Conservation (phyloP, 2,113 vertebrate species). For the Sylvietta virens region DNA sequence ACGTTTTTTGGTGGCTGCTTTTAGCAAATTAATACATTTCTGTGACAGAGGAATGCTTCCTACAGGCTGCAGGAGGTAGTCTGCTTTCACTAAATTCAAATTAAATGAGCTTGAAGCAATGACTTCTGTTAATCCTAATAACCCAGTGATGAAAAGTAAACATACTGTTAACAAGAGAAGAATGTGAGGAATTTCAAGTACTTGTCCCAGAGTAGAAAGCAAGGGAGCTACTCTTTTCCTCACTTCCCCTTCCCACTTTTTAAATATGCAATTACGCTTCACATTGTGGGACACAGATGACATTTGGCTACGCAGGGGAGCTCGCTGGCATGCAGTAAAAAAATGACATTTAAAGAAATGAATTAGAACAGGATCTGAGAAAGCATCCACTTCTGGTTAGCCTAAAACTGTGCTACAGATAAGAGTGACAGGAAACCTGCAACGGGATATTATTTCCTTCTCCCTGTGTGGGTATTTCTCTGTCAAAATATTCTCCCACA, state of each 20-base stretch:
- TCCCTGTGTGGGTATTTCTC: not conserved
- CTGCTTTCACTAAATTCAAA: conserved; percentile 83
- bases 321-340: not conserved
- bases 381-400: not conserved
- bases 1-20: not conserved
- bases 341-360: not conserved
- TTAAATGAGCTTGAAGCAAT: conserved; percentile 81
- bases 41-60: conserved; percentile 70
- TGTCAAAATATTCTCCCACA: conserved; percentile 13
- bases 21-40: conserved; percentile 43
- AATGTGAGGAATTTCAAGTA: conserved; percentile 91
- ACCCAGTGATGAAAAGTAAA: conserved; percentile 83
- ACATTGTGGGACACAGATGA: not conserved
- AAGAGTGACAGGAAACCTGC: conserved; percentile 32
- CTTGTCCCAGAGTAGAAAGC: conserved; percentile 78
- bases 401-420: not conserved
- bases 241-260: conserved; percentile 28
- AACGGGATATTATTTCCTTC: not conserved
- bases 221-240: conserved; percentile 53
- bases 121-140: conserved; percentile 85
- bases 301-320: conserved; percentile 44
- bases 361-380: not conserved
- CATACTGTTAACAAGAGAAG: conserved; percentile 80
- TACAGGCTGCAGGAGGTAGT: conserved; percentile 68
- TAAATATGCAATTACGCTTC: conserved; percentile 43